Base-by-base conservation (phyloP, 2,888 invertebrate species). In the Ellobium chinense region DNA sequence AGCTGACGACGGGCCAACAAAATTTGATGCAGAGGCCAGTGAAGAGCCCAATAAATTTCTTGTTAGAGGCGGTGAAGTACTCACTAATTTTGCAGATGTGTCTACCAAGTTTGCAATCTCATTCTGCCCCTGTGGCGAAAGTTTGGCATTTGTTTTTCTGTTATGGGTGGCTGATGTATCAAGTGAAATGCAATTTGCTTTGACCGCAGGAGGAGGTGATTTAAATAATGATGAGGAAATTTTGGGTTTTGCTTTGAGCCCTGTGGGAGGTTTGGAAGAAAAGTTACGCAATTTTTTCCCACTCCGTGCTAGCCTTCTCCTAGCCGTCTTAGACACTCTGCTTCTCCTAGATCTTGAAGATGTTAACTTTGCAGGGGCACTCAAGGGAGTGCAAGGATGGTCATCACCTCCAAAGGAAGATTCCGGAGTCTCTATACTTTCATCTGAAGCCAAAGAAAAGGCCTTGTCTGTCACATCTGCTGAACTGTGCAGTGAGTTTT, bases 391-490 rank as follows among this genome's bases (percentile, higher is more conserved):
- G 21, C 36, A 29, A 1, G 75, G 75, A 4, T 37, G 68, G 60
- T 37, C 18, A 62, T 31, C 62, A 31, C 34, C 46, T 18, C 29
- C 31, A 54, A 36, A 36, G 3, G 76, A 70, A 29, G 76, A 54
- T 7, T 46, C 60, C 9, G 81, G 77, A 27, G 81, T 58, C 18
- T 31, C 66, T 5, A 78, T 34, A 56, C 74, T 73, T 62, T 81
- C 78, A 70, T 77, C 78, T 24, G 74, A 73, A 14, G 78, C 74
- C 54, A 78, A 54, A 7, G 73, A 58, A 60, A 78, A 73, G 14
- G 78, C 81, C 36, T 65, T 65, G 29, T 80, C 62, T 34, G 80
- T 81, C n/a, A 74, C 78, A 78, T 78, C 74, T 39, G 80, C 74
- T 18, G 80, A 80, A 37, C 80, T 80, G 29, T 75, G 80, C 1